Evolutionary conservation across 1,140 invertebrate genomes (phyloP).

Genomic region (Physella acuta): DNA sequence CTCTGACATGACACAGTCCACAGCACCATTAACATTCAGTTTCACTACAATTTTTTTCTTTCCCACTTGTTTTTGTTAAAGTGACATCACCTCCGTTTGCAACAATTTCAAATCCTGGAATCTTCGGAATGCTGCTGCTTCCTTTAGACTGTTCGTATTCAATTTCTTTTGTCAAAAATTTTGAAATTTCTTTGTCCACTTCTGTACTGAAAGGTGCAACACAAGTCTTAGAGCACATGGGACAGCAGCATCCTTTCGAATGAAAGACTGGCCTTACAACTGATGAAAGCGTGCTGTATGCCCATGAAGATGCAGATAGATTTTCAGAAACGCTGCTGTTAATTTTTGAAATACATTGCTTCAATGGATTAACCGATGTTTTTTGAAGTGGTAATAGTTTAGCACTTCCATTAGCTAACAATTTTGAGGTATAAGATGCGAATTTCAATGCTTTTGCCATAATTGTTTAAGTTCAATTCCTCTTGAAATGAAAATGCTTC

Average conservation of each 20-base stretch:
- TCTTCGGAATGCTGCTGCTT: constrained; percentile 20
- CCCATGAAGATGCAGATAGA: constrained; percentile 5
- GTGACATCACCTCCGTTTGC: constrained; percentile 33
- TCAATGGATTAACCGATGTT: neutral
- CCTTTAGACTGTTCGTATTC: constrained; percentile 25
- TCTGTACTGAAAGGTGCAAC: neutral
- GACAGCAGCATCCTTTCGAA: neutral
- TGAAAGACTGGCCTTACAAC: neutral
- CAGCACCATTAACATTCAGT: constrained; percentile 34
- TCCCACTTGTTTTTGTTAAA: constrained; percentile 25
- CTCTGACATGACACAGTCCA: constrained; percentile 27
- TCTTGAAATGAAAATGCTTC: too few species aligned
- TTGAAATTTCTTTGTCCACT: constrained; percentile 38
- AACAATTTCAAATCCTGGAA: constrained; percentile 30
- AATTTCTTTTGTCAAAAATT: constrained; percentile 36
- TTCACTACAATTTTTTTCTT: constrained; percentile 33
- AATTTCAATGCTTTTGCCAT: constrained; percentile 17
- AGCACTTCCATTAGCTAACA: neutral
- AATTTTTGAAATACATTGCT: neutral
- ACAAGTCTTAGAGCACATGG: neutral
- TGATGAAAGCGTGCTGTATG: constrained; percentile 9
- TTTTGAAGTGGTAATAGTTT: neutral
- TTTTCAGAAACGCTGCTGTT: neutral
- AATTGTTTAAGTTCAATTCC: too few species aligned
- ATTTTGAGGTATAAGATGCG: neutral